Conservation (phyloP, 2,797 vertebrate genomes). For the Hyperoplus lanceolatus region DNA sequence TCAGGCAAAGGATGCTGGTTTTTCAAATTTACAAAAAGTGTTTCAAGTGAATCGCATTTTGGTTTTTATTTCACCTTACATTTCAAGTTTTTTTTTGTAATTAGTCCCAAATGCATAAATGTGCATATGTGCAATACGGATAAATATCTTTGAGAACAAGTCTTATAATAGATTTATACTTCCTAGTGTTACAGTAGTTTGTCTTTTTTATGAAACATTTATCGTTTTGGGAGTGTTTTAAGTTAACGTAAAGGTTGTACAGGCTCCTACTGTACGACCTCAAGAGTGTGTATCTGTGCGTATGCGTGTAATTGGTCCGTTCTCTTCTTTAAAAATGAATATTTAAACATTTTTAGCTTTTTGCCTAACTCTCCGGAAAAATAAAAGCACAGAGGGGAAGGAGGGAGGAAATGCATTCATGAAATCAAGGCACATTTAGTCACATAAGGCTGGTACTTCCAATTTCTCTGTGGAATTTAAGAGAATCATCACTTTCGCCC, state of each 20-base stretch:
- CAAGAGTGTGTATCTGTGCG: not conserved
- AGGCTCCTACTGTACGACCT: constrained; percentile 29
- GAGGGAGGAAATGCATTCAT: constrained; percentile 45
- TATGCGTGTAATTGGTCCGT: constrained; percentile 60
- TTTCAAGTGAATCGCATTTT: constrained; percentile 69
- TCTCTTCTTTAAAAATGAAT: constrained; percentile 36
- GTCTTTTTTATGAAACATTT: constrained; percentile 8
- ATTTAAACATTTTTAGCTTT: not conserved
- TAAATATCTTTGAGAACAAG: constrained; percentile 67
- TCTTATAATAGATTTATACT: constrained; percentile 33
- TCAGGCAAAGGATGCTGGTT: constrained; percentile 70
- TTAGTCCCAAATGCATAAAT: constrained; percentile 69
- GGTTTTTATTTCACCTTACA: constrained; percentile 68
- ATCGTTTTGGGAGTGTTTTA: not conserved
- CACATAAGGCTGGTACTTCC: constrained; percentile 77
- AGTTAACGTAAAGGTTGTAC: constrained; percentile 17
- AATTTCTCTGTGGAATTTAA: constrained; percentile 49
- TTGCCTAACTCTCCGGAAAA: too few relatives aligned
- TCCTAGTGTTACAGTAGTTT: constrained; percentile 25
- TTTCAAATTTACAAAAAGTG: constrained; percentile 63
- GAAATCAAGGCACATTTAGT: constrained; percentile 83
- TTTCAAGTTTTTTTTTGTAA: constrained; percentile 40
- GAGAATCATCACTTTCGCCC: constrained; percentile 30
- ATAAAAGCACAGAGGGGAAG: constrained; percentile 23
- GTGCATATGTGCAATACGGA: constrained; percentile 68